Evolutionary conservation across 1,140 invertebrate species (phyloP).

Genomic region (Octopus sinensis): DNA sequence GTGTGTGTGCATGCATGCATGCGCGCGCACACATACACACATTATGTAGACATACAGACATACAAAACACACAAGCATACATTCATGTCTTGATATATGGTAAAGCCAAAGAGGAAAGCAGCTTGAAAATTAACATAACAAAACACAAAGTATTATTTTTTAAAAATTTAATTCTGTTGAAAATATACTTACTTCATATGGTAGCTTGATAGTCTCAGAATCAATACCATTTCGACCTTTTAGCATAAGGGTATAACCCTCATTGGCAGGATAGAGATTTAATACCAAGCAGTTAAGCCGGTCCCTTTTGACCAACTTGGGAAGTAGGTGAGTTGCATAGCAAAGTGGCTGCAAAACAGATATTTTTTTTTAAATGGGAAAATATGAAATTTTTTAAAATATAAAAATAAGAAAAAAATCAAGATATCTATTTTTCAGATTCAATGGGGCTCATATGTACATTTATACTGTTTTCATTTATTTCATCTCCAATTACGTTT

Average conservation of each 20-base stretch:
- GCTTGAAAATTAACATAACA: background rate
- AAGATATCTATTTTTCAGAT: constrained; percentile 3
- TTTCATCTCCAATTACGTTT: background rate
- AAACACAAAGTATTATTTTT: background rate
- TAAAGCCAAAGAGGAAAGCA: background rate
- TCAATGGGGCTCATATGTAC: background rate
- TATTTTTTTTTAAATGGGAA: background rate
- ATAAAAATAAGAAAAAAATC: constrained; percentile 2
- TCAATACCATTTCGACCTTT: constrained; percentile 61
- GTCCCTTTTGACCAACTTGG: constrained; percentile 79
- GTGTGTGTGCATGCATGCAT: too few species aligned
- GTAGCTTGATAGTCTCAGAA: constrained; percentile 58
- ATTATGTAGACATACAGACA: too few species aligned
- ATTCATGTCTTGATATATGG: background rate
- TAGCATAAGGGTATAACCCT: constrained; percentile 83
- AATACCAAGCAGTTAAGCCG: constrained; percentile 83
- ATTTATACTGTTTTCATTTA: background rate
- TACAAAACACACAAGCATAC: too few species aligned
- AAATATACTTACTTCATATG: constrained; percentile 58
- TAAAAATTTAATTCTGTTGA: background rate
- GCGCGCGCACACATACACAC: too few species aligned
- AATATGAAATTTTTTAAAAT: background rate
- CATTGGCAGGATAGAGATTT: constrained; percentile 85
- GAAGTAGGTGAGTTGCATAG: constrained; percentile 75
- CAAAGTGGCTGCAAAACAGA: constrained; percentile 59